phyloP scores from a whole-genome alignment of 2,888 invertebrate genomes.

The Macaria liturata region DNA sequence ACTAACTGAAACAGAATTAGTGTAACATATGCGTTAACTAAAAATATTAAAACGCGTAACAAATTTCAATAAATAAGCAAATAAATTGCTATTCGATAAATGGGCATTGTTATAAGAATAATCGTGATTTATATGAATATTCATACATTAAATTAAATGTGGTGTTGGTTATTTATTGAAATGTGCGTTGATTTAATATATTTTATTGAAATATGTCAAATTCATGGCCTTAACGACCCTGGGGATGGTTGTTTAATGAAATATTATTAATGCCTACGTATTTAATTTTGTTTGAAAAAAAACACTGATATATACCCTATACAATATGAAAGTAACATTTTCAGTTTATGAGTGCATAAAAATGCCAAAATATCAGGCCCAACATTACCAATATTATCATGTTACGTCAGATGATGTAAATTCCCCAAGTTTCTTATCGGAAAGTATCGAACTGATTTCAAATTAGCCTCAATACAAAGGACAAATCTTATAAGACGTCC shows the following conservation, averaged over 20 bases:
- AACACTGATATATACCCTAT: no score
- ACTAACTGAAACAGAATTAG: slow-evolving; percentile 55
- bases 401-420: no score
- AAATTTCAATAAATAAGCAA: slow-evolving; percentile 81
- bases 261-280: no score
- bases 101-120: slow-evolving; percentile 68
- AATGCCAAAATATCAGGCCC: no score
- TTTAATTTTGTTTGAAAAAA: no score
- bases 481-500: slow-evolving; percentile 29
- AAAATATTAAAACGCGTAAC: slow-evolving; percentile 70
- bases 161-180: slow-evolving; percentile 53
- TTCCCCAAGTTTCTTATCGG: no score
- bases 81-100: slow-evolving; percentile 79
- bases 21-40: slow-evolving; percentile 50
- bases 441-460: neutral
- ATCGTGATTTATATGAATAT: slow-evolving; percentile 83
- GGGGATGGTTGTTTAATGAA: no score
- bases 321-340: no score
- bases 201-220: slow-evolving; percentile 54
- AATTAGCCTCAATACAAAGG: slow-evolving; percentile 8
- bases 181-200: slow-evolving; percentile 52
- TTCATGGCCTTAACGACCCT: slow-evolving; percentile 43
- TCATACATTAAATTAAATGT: slow-evolving; percentile 67
- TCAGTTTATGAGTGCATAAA: no score
- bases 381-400: no score